Percentiles rank a stretch among this genome's conserved stretches.
phyloP scores from a whole-genome alignment of 2,797 vertebrate species.

The Arrhamphus sclerolepis region DNA sequence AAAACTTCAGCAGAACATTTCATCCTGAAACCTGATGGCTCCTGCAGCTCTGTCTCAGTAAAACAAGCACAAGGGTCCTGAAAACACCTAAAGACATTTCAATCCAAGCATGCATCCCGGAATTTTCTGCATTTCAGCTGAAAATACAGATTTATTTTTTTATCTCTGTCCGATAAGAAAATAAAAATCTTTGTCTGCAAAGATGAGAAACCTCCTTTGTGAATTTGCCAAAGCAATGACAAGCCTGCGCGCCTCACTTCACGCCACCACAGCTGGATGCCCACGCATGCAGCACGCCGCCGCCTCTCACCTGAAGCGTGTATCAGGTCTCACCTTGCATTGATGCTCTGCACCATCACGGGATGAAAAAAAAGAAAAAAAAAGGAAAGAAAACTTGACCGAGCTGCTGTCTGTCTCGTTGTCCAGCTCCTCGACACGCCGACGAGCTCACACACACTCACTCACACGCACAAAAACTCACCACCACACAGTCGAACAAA shows the following conservation, averaged over 20 bases:
- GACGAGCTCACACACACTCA: conserved; percentile 6
- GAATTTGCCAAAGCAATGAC: background rate
- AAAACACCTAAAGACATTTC: background rate
- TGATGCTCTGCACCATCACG: background rate
- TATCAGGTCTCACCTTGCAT: conserved; percentile 63
- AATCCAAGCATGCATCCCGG: too few relatives aligned
- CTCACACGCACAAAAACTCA: conserved; percentile 14
- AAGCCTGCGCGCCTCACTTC: conserved; percentile 8
- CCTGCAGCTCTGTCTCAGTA: background rate
- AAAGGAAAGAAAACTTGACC: conserved; percentile 41
- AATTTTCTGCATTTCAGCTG: too few relatives aligned
- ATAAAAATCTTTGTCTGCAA: too few relatives aligned
- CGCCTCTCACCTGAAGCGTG: background rate
- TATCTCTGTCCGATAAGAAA: too few relatives aligned
- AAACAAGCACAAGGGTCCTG: background rate
- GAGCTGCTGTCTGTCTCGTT: conserved; percentile 1
- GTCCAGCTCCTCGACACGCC: conserved; percentile 16
- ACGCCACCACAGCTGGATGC: conserved; percentile 5
- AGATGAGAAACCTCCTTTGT: background rate
- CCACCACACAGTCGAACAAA: conserved; percentile 71
- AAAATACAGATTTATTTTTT: too few relatives aligned
- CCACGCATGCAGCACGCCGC: conserved; percentile 25
- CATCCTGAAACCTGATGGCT: background rate
- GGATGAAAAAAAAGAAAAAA: background rate
- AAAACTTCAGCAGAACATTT: too few relatives aligned